Percentiles rank a stretch among this genome's conserved stretches.
Conservation (phyloP, 2,888 invertebrate species). For the Sipunculus nudus region DNA sequence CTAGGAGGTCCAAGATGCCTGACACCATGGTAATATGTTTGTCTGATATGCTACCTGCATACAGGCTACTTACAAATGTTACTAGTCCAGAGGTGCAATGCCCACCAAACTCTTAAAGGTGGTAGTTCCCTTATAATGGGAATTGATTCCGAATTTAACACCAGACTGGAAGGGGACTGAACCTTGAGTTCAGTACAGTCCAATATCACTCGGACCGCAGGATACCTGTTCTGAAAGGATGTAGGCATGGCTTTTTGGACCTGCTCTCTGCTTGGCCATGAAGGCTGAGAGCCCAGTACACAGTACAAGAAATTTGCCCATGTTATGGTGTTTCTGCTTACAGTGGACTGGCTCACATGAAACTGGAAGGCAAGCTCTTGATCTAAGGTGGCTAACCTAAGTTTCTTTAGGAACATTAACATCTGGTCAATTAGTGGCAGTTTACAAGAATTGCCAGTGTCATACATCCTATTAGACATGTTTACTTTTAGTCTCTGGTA, state of each 20-base stretch:
- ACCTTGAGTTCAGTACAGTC: conserved; percentile 10
- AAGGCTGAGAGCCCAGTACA: conserved; percentile 5
- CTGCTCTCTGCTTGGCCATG: conserved; percentile 10
- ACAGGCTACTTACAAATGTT: not conserved
- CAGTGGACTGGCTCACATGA: not conserved
- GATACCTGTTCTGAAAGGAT: conserved; percentile 7
- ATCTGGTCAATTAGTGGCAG: too few relatives aligned
- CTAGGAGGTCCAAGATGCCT: not conserved
- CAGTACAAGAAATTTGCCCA: conserved; percentile 15
- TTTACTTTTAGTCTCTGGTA: too few relatives aligned
- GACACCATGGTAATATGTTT: not conserved
- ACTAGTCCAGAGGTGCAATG: not conserved
- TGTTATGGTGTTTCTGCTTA: conserved; percentile 4
- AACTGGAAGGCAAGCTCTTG: conserved; percentile 3
- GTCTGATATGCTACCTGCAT: not conserved
- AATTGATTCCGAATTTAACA: not conserved
- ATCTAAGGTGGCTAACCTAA: not conserved
- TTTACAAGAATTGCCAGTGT: too few relatives aligned
- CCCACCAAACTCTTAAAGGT: not conserved
- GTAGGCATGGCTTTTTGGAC: conserved; percentile 8
- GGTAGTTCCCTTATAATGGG: not conserved
- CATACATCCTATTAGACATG: too few relatives aligned
- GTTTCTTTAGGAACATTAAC: not conserved
- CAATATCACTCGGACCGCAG: conserved; percentile 9
- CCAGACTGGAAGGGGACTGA: conserved; percentile 3